Conservation (phyloP, 2,113 vertebrate genomes). For the Peromyscus maniculatus region DNA sequence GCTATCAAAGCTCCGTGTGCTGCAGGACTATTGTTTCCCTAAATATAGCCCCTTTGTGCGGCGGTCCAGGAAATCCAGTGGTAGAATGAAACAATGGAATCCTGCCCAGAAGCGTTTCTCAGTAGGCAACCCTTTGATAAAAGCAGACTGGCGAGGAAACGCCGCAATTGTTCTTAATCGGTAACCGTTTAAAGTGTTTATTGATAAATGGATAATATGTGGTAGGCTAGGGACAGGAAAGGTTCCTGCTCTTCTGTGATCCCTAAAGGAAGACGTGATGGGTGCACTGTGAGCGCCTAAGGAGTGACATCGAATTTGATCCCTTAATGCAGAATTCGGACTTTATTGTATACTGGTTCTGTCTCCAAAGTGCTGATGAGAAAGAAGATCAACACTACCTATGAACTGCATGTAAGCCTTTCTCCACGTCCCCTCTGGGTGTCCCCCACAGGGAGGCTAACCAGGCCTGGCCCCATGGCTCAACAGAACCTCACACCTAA, state of each 20-base stretch:
- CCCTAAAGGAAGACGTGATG: not conserved
- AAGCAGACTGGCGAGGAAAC: slow-evolving; percentile 18
- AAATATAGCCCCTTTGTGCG: slow-evolving; percentile 56
- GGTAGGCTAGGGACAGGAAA: not conserved
- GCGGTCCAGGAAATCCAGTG: slow-evolving; percentile 21
- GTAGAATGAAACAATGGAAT: slow-evolving; percentile 34
- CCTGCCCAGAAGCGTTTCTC: slow-evolving; percentile 52
- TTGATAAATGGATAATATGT: slow-evolving; percentile 8
- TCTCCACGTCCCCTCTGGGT: not conserved
- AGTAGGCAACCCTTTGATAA: slow-evolving; percentile 38
- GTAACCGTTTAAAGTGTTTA: slow-evolving; percentile 16
- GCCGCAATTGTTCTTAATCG: not conserved
- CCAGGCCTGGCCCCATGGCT: not conserved
- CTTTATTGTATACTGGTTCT: not conserved
- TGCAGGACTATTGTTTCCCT: not conserved
- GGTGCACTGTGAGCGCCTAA: not conserved
- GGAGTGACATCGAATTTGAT: not conserved
- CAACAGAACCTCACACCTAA: not conserved
- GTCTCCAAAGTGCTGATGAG: not conserved
- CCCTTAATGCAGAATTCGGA: not conserved
- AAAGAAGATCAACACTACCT: not conserved
- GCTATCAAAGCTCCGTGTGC: not conserved
- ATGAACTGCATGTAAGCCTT: not conserved
- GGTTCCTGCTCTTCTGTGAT: not conserved
- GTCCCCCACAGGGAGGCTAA: not conserved